Evolutionary conservation across 1,140 invertebrate species (phyloP), one percentile per base, ranked within the genome.

Genomic region (Nasonia longicornis): DNA sequence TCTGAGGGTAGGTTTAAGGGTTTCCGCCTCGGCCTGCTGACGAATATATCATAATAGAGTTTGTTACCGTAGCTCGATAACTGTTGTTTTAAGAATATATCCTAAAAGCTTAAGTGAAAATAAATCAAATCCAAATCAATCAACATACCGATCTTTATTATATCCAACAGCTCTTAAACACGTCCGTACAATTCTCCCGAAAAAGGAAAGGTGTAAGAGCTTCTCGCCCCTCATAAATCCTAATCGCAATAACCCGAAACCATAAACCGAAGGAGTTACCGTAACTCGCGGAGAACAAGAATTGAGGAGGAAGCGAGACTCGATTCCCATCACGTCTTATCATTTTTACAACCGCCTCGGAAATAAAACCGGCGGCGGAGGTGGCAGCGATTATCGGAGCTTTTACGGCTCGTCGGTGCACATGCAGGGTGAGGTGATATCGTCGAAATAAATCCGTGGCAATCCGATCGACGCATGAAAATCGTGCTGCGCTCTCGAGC

Each of bases 271-370:
- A 16, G 10, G 66, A 29, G 22, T 31, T 66, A 66, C 26, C 26
- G n/a, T 66, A 66, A 26, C 63, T 35, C 31, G 0, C 29, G 35
- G 35, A 42, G 35, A n/a, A 71, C 6, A 35, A 71, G 35, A 71
- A 31, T 35, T 35, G 69, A 71, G 12, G 10, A 71, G 8, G 52
- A 63, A 31, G 58, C 1, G 22, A 22, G 72, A 29, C 8, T 8
- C 73, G 73, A 77, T 77, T 77, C 75, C 58, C 75, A 6, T 63
- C 74, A 77, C 74, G 74, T 77, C 75, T 77, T 67, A 67, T 64
- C 75, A 42, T 66, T 67, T 77, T 77, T 77, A 67, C 75, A 45
- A 14, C 35, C 63, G 16, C 14, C 14, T 29, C 10, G 48, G 73
- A 71, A 42, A 71, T 71, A 58, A 42, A 71, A 71, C 66, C 26